Evolutionary conservation across 64 coral and sea anemone genomes (phyloP).

Genomic region (Stylophora pistillata): DNA sequence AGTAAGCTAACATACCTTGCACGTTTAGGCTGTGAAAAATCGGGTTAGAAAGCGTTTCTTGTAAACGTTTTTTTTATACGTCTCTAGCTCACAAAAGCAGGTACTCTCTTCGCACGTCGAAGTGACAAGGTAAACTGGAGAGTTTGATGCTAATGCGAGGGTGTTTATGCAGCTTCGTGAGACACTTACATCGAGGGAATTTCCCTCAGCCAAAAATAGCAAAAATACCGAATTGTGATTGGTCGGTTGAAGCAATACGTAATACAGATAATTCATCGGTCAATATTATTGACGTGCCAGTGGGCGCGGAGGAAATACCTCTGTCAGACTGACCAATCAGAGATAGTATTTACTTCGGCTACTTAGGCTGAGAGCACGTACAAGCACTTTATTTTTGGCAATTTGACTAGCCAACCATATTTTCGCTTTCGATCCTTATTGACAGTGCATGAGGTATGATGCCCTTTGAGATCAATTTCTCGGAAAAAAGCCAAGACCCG

Average conservation of each 20-base stretch:
- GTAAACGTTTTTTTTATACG: neutral
- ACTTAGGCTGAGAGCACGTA: neutral
- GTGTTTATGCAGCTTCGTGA: neutral
- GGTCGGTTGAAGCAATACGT: neutral
- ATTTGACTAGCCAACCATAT: neutral
- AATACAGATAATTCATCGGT: neutral
- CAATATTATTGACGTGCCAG: neutral
- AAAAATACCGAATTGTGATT: neutral
- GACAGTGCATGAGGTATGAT: neutral
- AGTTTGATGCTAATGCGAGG: neutral
- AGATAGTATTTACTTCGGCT: neutral
- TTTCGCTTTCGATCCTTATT: constrained; percentile 5
- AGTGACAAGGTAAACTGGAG: neutral
- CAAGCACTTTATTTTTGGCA: neutral
- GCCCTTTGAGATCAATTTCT: neutral
- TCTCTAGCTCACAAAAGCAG: neutral
- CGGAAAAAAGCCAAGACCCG: neutral
- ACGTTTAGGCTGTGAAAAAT: neutral
- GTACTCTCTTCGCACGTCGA: too few relatives aligned
- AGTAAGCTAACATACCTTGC: neutral
- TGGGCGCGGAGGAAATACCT: constrained; percentile 37
- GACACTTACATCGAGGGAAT: neutral
- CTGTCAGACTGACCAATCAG: neutral
- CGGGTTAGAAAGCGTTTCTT: neutral
- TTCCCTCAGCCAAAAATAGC: constrained; percentile 7